These are phyloP conservation scores for Agonum fuliginosum DNA, from an alignment of 2,888 invertebrate species.

Conservation along the genomic window DNA sequence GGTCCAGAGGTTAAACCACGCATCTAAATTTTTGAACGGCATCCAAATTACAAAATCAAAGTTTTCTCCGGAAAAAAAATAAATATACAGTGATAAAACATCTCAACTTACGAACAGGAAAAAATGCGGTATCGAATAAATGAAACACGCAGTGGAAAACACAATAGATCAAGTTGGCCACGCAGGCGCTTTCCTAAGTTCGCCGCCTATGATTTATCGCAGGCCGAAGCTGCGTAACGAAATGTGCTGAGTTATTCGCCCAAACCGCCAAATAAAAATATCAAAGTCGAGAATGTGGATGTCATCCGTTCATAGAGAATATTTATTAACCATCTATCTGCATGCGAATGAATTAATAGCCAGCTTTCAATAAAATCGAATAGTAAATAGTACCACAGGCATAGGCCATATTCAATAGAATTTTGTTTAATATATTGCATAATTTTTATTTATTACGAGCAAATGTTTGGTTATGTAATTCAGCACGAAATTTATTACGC, in stretches of 20 bases:
- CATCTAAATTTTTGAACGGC: constrained; percentile 8
- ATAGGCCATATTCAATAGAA: not conserved
- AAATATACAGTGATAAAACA: constrained; percentile 34
- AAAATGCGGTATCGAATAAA: constrained; percentile 50
- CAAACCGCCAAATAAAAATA: constrained; percentile 55
- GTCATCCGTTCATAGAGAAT: not conserved
- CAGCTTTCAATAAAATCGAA: not conserved
- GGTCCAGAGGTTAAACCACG: too few species aligned
- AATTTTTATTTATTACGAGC: constrained; percentile 6
- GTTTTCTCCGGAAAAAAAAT: constrained; percentile 15
- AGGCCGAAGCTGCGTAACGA: constrained; percentile 48
- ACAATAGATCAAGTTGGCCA: constrained; percentile 53
- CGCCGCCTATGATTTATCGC: constrained; percentile 52
- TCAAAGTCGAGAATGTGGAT: constrained; percentile 45
- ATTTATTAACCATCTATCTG: constrained; percentile 18
- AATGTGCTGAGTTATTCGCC: constrained; percentile 52
- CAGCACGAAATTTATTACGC: too few species aligned
- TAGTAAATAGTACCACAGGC: not conserved
- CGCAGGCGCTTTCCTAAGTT: constrained; percentile 37
- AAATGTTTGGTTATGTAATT: not conserved
- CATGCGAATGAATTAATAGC: constrained; percentile 10
- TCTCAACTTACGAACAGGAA: constrained; percentile 41
- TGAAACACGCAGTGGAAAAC: constrained; percentile 58
- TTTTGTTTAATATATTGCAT: not conserved
- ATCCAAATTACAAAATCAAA: not conserved